Conservation (phyloP, 2,888 invertebrate genomes). For the Agapetus fuscipes region DNA sequence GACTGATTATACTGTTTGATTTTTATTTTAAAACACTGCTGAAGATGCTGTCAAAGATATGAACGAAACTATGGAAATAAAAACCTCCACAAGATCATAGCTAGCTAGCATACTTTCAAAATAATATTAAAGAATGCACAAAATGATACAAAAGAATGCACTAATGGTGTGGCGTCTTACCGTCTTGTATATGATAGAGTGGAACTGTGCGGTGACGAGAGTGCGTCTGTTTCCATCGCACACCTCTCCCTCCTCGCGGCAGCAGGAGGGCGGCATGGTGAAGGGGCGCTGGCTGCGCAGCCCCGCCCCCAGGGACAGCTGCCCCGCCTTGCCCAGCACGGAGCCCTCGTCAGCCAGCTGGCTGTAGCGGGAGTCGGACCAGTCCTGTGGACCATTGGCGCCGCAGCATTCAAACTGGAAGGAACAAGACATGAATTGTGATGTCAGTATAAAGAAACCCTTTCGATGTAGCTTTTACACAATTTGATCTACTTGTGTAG, state of each 20-base stretch:
- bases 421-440: too few species aligned
- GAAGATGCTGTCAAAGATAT: too few species aligned
- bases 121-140: too few species aligned
- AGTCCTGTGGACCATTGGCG: conserved; percentile 59
- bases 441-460: conserved; percentile 5
- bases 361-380: conserved; percentile 54
- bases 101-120: too few species aligned
- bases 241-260: conserved; percentile 37
- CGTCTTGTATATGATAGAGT: conserved; percentile 35
- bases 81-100: too few species aligned
- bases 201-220: conserved; percentile 35
- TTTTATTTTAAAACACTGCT: too few species aligned
- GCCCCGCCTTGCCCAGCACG: not conserved
- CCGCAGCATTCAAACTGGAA: conserved; percentile 69
- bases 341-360: conserved; percentile 22
- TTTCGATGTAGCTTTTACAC: too few species aligned
- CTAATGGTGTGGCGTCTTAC: too few species aligned
- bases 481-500: too few species aligned
- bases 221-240: conserved; percentile 43
- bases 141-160: too few species aligned
- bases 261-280: conserved; percentile 35
- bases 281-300: conserved; percentile 15
- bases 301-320: conserved; percentile 21
- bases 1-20: too few species aligned
- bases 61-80: too few species aligned